Conservation (phyloP, 1,140 invertebrate species). For the Monochamus saltuarius region DNA sequence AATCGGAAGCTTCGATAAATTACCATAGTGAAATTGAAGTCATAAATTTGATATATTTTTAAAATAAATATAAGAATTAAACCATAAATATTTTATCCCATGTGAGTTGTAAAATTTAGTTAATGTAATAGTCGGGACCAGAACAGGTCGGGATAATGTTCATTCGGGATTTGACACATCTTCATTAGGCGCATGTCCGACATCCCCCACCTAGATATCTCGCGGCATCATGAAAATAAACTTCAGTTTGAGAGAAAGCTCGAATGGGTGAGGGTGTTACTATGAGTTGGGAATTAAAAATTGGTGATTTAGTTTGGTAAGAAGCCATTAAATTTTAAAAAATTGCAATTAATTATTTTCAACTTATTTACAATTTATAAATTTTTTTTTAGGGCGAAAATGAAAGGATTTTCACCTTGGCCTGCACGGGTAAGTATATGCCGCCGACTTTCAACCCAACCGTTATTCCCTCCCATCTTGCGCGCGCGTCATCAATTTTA, state of each 20-base stretch:
- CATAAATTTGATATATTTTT: too few relatives aligned
- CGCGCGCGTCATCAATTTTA: constrained; percentile 32
- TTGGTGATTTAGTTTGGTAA: constrained; percentile 76
- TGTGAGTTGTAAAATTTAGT: too few relatives aligned
- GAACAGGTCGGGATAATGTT: too few relatives aligned
- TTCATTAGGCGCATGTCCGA: too few relatives aligned
- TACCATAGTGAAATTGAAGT: too few relatives aligned
- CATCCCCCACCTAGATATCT: constrained; percentile 3
- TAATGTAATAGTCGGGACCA: too few relatives aligned
- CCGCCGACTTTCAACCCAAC: constrained; percentile 43
- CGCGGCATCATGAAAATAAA: constrained; percentile 13
- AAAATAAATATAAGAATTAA: too few relatives aligned
- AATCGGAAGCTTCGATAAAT: too few relatives aligned
- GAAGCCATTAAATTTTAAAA: constrained; percentile 47
- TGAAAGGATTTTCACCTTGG: constrained; percentile 93
- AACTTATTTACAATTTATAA: constrained; percentile 9
- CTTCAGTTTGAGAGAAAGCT: constrained; percentile 31
- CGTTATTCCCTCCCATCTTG: constrained; percentile 34
- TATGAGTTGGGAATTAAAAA: constrained; percentile 52
- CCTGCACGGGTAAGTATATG: constrained; percentile 81
- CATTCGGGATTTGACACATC: too few relatives aligned
- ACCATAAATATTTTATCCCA: too few relatives aligned
- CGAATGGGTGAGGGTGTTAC: constrained; percentile 10
- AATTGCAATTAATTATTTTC: constrained; percentile 11
- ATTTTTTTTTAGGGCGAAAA: constrained; percentile 83